Conservation (phyloP, 53 echinoderm and acorn worm species). For the Zoroaster sp. region DNA sequence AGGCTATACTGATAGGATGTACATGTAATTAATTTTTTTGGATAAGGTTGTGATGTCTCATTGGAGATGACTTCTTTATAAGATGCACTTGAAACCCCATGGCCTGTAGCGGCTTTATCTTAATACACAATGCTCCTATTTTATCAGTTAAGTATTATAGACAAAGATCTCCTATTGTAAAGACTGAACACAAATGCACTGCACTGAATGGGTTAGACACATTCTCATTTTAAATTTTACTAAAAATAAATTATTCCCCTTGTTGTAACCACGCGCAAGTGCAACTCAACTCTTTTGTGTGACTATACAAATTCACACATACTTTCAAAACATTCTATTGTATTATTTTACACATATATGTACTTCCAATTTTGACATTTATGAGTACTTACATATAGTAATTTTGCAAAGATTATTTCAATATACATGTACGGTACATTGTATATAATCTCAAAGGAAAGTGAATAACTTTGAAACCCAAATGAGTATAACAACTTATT, state of each 20-base stretch:
- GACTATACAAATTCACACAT: too few species aligned
- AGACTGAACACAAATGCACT: too few species aligned
- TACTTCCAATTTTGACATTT: too few species aligned
- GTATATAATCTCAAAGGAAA: neutral
- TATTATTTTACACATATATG: too few species aligned
- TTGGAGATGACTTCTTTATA: neutral
- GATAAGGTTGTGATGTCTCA: neutral
- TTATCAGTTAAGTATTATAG: too few species aligned
- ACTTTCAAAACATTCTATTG: too few species aligned
- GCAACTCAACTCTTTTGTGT: neutral
- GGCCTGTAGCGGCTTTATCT: neutral
- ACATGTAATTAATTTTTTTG: slow-evolving; percentile 1
- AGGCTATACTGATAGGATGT: neutral
- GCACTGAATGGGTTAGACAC: neutral
- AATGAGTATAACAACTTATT: too few species aligned
- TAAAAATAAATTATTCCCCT: slow-evolving; percentile 12
- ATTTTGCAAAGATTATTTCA: too few species aligned
- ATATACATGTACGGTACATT: too few species aligned
- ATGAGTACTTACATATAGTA: too few species aligned
- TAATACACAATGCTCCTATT: neutral
- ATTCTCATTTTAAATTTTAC: neutral
- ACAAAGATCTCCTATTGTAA: too few species aligned
- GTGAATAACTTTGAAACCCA: neutral
- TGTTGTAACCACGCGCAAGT: neutral
- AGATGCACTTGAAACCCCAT: neutral